These are phyloP conservation scores for Thecophora atra DNA, from an alignment of 2,888 invertebrate species.

Conservation along the genomic window DNA sequence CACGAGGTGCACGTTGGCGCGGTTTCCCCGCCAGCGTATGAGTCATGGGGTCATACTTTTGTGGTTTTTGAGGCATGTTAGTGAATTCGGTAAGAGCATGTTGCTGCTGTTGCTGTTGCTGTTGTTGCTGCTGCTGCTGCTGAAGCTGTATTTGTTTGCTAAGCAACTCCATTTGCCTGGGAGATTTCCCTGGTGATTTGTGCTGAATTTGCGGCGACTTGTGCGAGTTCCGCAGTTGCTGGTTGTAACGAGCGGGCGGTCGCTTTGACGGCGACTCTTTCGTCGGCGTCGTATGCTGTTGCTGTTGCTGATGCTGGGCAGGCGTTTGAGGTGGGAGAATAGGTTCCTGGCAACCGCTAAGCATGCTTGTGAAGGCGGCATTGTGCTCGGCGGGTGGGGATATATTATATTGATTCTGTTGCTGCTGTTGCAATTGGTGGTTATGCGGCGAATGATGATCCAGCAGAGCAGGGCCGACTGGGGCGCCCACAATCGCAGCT, in stretches of 20 bases:
- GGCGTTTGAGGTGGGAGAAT: constrained; percentile 47
- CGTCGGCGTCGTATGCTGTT: constrained; percentile 48
- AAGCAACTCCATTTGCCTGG: constrained; percentile 69
- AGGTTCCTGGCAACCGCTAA: constrained; percentile 51
- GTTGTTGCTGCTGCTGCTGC: constrained; percentile 43
- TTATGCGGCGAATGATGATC: constrained; percentile 57
- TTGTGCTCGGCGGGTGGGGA: constrained; percentile 50
- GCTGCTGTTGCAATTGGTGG: constrained; percentile 46
- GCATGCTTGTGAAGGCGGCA: constrained; percentile 48
- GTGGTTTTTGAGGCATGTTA: constrained; percentile 51
- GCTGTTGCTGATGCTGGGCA: constrained; percentile 42
- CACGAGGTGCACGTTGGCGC: constrained; percentile 62
- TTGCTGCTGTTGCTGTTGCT: constrained; percentile 42
- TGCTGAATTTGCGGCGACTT: constrained; percentile 72
- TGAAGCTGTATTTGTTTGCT: constrained; percentile 52
- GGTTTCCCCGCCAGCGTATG: constrained; percentile 60
- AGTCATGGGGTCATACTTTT: constrained; percentile 58
- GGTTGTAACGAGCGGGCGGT: constrained; percentile 54
- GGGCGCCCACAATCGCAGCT: constrained; percentile 80
- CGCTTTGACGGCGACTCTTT: constrained; percentile 62
- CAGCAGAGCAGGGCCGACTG: constrained; percentile 44
- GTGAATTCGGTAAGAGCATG: constrained; percentile 53
- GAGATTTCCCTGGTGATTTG: constrained; percentile 76
- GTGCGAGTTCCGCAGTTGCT: constrained; percentile 52
- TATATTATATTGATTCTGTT: constrained; percentile 49